Conservation (phyloP, 1,140 invertebrate species). For the Orchesella cincta region DNA sequence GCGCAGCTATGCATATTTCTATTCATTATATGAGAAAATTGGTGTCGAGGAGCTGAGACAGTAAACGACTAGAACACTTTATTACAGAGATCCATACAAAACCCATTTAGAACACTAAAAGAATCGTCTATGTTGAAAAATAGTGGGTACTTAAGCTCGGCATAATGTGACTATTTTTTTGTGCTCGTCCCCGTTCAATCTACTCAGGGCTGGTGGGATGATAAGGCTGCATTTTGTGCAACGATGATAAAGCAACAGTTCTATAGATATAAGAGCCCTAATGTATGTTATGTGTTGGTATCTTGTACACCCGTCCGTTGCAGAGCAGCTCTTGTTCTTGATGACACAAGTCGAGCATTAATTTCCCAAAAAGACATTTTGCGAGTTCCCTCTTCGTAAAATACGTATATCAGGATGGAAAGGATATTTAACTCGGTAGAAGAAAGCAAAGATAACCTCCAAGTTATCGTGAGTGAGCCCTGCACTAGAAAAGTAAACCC, state of each 20-base stretch:
- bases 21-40: neutral
- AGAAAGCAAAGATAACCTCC: neutral
- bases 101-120: neutral
- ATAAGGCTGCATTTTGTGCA: too few relatives aligned
- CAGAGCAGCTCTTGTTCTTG: neutral
- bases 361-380: neutral
- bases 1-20: neutral
- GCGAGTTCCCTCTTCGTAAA: neutral
- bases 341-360: neutral
- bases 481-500: neutral
- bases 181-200: neutral
- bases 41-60: neutral
- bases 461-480: too few relatives aligned
- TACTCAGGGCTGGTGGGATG: neutral
- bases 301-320: too few relatives aligned
- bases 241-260: too few relatives aligned
- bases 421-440: neutral
- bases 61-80: too few relatives aligned
- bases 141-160: constrained; percentile 18
- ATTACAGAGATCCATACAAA: too few relatives aligned
- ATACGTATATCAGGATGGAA: neutral
- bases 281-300: too few relatives aligned
- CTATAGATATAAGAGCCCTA: too few relatives aligned
- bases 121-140: constrained; percentile 20
- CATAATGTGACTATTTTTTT: constrained; percentile 22